phyloP scores from a whole-genome alignment of 2,113 vertebrate species.

The Pavo muticus region DNA sequence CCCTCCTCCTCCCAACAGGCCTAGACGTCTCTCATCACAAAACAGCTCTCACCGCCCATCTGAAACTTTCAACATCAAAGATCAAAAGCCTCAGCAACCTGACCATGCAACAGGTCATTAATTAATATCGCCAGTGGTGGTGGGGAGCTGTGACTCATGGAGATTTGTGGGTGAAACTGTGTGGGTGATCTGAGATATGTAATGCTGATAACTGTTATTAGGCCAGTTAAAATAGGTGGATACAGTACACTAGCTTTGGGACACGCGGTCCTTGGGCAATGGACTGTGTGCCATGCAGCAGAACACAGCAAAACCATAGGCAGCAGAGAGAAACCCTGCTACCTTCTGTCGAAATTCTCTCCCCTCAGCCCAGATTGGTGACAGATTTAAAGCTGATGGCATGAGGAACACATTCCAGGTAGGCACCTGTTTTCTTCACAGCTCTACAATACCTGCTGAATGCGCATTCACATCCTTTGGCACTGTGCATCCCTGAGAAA shows the following conservation, averaged over 20 bases:
- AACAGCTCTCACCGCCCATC: neutral
- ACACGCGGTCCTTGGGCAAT: neutral
- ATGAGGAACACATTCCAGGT: neutral
- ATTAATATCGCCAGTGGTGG: neutral
- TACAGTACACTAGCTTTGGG: neutral
- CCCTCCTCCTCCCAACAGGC: neutral
- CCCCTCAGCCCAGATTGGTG: neutral
- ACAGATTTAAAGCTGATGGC: neutral
- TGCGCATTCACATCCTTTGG: accelerated
- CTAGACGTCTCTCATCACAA: neutral
- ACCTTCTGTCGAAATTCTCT: neutral
- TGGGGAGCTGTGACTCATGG: neutral
- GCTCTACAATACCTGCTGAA: neutral
- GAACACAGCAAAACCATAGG: neutral
- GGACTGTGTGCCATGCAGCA: accelerated
- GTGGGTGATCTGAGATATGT: neutral
- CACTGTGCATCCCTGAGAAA: neutral
- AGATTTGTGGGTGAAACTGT: neutral
- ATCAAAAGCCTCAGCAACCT: neutral
- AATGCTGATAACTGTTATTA: neutral
- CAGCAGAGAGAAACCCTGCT: neutral
- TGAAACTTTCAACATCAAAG: neutral
- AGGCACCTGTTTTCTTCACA: neutral
- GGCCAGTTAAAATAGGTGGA: neutral
- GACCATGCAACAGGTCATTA: neutral